Evolutionary conservation across 2,113 vertebrate species (phyloP).

Genomic region (Vanacampus margaritifer): DNA sequence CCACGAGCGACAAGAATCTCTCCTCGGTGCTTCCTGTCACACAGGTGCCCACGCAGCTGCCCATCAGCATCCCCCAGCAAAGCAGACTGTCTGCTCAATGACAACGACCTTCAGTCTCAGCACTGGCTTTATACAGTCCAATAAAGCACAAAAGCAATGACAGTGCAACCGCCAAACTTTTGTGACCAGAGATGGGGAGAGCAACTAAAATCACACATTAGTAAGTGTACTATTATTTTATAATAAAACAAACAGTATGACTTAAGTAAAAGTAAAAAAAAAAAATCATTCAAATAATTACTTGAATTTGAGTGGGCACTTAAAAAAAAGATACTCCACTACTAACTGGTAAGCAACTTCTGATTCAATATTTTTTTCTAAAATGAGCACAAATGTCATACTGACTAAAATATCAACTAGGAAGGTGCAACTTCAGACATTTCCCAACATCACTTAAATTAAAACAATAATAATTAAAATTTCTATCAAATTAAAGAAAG

Average conservation of each 20-base stretch:
- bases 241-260: too few species aligned
- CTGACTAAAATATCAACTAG: too few species aligned
- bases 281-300: not conserved
- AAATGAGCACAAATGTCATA: not conserved
- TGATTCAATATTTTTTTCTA: too few species aligned
- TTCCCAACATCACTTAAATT: too few species aligned
- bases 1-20: constrained; percentile 46
- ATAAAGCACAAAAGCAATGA: constrained; percentile 7
- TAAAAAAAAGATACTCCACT: too few species aligned
- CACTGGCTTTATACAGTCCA: constrained; percentile 30
- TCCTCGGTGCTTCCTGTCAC: constrained; percentile 56
- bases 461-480: too few species aligned
- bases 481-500: too few species aligned
- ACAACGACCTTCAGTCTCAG: constrained; percentile 44
- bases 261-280: too few species aligned
- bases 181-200: not conserved
- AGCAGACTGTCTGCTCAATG: constrained; percentile 46
- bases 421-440: too few species aligned
- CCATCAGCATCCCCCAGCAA: constrained; percentile 58
- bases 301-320: not conserved
- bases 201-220: not conserved
- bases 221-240: too few species aligned
- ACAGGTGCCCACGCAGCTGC: constrained; percentile 74
- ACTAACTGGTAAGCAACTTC: not conserved
- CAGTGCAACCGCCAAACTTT: too few species aligned